Base-by-base conservation (phyloP, 2,113 vertebrate species). In the Neomonachus schauinslandi region DNA sequence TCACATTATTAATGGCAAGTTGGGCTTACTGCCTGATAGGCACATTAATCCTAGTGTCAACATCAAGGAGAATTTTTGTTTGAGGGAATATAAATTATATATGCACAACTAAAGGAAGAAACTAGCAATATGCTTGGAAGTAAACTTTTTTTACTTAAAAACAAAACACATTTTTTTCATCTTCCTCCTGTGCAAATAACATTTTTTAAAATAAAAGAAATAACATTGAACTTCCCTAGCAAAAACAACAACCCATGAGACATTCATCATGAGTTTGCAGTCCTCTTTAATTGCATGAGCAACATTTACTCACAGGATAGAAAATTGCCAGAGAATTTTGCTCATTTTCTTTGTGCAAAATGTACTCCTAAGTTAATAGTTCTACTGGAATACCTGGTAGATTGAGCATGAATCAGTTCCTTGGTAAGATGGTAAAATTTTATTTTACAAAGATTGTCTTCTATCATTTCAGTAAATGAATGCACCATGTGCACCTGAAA, bases 51-150 rank as follows among this genome's bases (percentile, higher is more conserved):
- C 31, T 87, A 57, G 21, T 88, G 79, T 95, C 74, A 97, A 77
- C 76, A 95, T 91, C 49, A 91, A 94, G 88, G 53, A 90, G 51
- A 90, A 87, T 92, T 97, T 98, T 76, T 91, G 1, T 98, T 94
- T 88, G 57, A 90, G 18, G n/a, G 39, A 88, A 90, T 84, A 96
- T 92, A 94, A 97, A 96, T 95, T 96, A 92, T 72, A 95, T 36
- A 81, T 93, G 46, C 15, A 81, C 42, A 92, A 74, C 39, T 51
- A n/a, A 95, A 80, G 91, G 26, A 24, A 92, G 63, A 89, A 55
- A 65, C 6, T 9, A 89, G 49, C 22, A 84, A 84, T 63, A 89
- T 39, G 95, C 33, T 69, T 67, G 6, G 39, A 86, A 96, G n/a
- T 63, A 91, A 93, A 87, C 7, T 61, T 88, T 24, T 65, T 36